Conservation (phyloP, 2,797 vertebrate genomes). For the Mus spretus region DNA sequence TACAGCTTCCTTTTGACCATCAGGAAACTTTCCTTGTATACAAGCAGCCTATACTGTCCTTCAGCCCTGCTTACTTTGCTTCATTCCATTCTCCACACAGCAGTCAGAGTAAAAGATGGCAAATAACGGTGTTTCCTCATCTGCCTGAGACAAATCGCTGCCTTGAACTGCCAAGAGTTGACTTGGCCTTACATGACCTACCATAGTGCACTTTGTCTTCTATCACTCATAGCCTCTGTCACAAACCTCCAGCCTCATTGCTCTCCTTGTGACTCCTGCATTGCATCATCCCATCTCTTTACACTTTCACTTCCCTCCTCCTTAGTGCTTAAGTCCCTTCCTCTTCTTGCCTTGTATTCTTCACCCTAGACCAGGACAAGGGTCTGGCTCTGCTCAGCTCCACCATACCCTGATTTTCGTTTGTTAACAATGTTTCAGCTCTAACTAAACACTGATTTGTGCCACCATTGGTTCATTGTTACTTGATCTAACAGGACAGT, state of each 20-base stretch:
- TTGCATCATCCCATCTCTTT: neutral
- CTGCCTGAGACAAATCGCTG: constrained; percentile 3
- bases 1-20: neutral
- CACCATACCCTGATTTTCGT: neutral
- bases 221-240: neutral
- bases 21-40: neutral
- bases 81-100: neutral
- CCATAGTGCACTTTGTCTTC: neutral
- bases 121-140: neutral
- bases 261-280: neutral
- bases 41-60: neutral
- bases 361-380: neutral
- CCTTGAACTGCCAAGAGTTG: constrained; percentile 7
- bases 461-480: neutral
- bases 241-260: neutral
- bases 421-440: neutral
- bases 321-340: neutral
- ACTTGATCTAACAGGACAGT: constrained; percentile 9
- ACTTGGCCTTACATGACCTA: neutral
- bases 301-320: neutral
- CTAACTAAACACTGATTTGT: neutral
- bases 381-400: neutral
- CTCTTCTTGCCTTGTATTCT: neutral
- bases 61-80: neutral
- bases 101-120: neutral